Percentiles rank a stretch among this genome's conserved stretches.
Conservation (phyloP, 1,140 invertebrate genomes). For the Eriocheir sinensis region DNA sequence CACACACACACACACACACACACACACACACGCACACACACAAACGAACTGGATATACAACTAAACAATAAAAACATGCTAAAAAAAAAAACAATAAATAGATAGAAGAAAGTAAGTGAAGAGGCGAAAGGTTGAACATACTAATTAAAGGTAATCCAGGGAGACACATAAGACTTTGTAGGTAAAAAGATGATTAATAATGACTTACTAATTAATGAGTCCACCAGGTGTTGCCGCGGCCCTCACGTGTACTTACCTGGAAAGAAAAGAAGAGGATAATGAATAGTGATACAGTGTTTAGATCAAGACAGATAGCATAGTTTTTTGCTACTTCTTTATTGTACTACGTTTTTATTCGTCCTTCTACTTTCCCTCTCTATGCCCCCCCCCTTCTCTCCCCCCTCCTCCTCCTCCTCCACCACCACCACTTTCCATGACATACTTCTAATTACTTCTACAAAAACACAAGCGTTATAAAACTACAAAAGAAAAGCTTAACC, state of each 20-base stretch:
- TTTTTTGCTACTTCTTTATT: too few species aligned
- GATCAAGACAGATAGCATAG: background rate
- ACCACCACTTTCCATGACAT: too few species aligned
- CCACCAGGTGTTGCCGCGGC: background rate
- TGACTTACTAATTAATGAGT: background rate
- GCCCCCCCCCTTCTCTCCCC: too few species aligned
- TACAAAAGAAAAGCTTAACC: too few species aligned
- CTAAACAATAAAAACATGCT: background rate
- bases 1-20: slow-evolving; percentile 23
- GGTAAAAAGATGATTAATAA: background rate
- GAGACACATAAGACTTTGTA: too few species aligned
- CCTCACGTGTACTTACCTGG: background rate
- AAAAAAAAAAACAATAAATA: background rate
- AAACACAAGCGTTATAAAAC: too few species aligned
- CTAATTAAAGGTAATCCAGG: background rate
- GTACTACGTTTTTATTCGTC: too few species aligned
- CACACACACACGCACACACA: background rate
- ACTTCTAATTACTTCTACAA: too few species aligned
- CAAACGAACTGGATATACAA: background rate
- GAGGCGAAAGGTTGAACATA: background rate
- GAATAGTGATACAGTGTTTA: background rate
- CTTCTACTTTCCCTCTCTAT: too few species aligned
- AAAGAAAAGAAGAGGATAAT: background rate
- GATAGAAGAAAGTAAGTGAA: background rate
- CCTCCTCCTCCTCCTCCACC: too few species aligned